Evolutionary conservation across 2,888 invertebrate species (phyloP).

Genomic region (Harpagoxenus sublaevis): DNA sequence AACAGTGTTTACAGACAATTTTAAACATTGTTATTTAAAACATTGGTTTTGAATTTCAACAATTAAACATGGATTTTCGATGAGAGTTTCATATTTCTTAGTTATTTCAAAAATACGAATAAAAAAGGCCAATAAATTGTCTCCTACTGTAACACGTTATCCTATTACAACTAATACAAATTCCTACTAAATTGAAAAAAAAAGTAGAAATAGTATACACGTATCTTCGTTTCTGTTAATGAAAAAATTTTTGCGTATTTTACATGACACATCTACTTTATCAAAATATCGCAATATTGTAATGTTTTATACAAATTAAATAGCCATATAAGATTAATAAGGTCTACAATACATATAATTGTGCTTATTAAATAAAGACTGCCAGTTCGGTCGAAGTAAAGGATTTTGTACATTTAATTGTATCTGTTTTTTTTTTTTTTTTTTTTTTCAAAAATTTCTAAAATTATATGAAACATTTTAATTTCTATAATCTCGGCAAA

Average conservation of each 20-base stretch:
- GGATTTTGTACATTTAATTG: not conserved
- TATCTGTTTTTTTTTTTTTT: not conserved
- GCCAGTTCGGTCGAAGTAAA: too few species aligned
- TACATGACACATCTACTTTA: not conserved
- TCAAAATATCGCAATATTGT: not conserved
- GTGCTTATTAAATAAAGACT: too few species aligned
- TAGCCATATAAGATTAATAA: not conserved
- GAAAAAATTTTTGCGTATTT: not conserved
- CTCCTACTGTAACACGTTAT: not conserved
- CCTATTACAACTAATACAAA: conserved; percentile 25
- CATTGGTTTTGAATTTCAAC: conserved; percentile 19
- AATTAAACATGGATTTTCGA: conserved; percentile 2
- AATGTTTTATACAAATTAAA: not conserved
- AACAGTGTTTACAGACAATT: not conserved
- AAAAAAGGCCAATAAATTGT: conserved; percentile 7
- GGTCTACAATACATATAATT: not conserved
- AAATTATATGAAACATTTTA: not conserved
- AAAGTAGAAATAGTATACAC: not conserved
- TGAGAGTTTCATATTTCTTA: conserved; percentile 11
- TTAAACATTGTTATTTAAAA: conserved; percentile 15
- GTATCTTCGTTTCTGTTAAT: not conserved
- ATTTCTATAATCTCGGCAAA: not conserved
- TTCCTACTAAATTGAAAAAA: conserved; percentile 20
- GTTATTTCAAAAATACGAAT: conserved; percentile 2
- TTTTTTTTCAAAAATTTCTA: not conserved